Base-by-base conservation (phyloP, 2,888 invertebrate genomes). In the Pediacus dermestoides region DNA sequence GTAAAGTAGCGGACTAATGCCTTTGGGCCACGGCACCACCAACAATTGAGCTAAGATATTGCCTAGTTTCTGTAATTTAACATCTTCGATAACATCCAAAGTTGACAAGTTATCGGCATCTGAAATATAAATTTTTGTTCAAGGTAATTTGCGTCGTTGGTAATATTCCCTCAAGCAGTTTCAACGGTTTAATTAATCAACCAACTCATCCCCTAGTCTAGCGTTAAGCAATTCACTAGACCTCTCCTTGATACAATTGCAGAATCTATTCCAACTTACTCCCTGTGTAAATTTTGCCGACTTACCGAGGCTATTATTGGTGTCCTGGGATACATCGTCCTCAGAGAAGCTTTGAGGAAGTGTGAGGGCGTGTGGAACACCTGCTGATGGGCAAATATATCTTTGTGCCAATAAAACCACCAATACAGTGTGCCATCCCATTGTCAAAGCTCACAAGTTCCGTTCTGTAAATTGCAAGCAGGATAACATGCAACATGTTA, bases 1-100 rank as follows among this genome's bases (percentile, higher is more conserved):
- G 52, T 69, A 70, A 2, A 70, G 32, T 10, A 70, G 37, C 1
- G 69, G 70, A 31, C 64, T 60, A 10, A 56, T 53, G 7, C 58
- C 58, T 33, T 57, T 55, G 1, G 63, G 64, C 63, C 63, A 64
- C 1, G 65, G 62, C 31, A 63, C 49, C 15, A 64, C 30, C 22
- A 71, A 48, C 10, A 58, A 16, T 18, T 52, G 45, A 1, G 51
- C 37, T 21, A 60, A 31, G 7, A 55, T 7, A 14, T 42, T 35
- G 15, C 50, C 48, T 2, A 53, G 37, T 34, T 54, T 34, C 6
- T 56, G 47, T 12, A 57, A 13, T 37, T 46, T 41, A 16, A 48
- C 37, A 8, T 54, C 46, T 14, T 48, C 39, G 6, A 43, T 15
- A 35, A 8, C 30, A 2, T 9, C 28, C 22, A 27, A 12, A 36